Percentiles rank a stretch among this genome's conserved stretches.
Evolutionary conservation across 2,113 vertebrate species (phyloP).

Genomic region (Chaetorhynchus papuensis): DNA sequence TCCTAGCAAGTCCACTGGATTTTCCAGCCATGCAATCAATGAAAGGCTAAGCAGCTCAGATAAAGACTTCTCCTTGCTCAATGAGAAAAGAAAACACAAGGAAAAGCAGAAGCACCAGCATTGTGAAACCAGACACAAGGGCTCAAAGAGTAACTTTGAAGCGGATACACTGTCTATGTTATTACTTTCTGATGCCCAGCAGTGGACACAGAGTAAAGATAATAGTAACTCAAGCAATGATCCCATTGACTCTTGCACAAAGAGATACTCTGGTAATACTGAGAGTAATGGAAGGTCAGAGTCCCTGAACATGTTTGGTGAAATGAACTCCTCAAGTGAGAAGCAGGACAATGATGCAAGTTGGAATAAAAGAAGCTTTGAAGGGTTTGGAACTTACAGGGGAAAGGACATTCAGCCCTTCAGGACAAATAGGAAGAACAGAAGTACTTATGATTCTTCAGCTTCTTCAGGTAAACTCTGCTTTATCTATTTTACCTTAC

Average conservation of each 20-base stretch:
- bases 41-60: slow-evolving; percentile 79
- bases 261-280: slow-evolving; percentile 76
- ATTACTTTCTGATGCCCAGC: slow-evolving; percentile 86
- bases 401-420: slow-evolving; percentile 89
- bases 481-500: neutral
- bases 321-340: slow-evolving; percentile 74
- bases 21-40: slow-evolving; percentile 78
- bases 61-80: slow-evolving; percentile 80
- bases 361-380: slow-evolving; percentile 73
- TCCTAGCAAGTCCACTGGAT: slow-evolving; percentile 81
- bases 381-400: slow-evolving; percentile 85
- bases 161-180: slow-evolving; percentile 85
- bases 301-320: slow-evolving; percentile 80
- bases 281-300: slow-evolving; percentile 68
- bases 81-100: slow-evolving; percentile 83
- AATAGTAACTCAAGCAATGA: slow-evolving; percentile 57
- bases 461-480: slow-evolving; percentile 81
- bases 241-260: slow-evolving; percentile 83
- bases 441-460: slow-evolving; percentile 75
- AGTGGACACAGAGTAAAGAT: slow-evolving; percentile 82
- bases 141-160: slow-evolving; percentile 84
- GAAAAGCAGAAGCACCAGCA: slow-evolving; percentile 84
- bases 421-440: slow-evolving; percentile 80
- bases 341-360: slow-evolving; percentile 78
- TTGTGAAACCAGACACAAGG: slow-evolving; percentile 73